Base-by-base conservation (phyloP, 1,140 invertebrate genomes). In the Anadara kagoshimensis region DNA sequence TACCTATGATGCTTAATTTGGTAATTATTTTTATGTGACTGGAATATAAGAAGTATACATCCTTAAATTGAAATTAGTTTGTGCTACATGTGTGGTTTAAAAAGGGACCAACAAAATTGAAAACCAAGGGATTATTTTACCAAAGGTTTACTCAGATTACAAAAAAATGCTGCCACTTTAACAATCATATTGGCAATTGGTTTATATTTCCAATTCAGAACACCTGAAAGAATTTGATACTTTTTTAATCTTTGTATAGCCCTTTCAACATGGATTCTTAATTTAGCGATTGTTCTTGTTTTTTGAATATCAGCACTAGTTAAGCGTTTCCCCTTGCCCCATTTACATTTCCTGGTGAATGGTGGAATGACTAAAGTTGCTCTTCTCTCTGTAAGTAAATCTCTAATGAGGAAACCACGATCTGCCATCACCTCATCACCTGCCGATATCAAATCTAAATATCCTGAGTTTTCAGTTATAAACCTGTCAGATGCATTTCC, bases 181-280 rank as follows among this genome's bases (percentile, higher is more conserved):
- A 49, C 36, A 10, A 57, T 68, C 41, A 58, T 41, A 58, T 68
- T 57, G 1, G 54, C 53, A 12, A 68, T 12, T 43, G 65, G 65
- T 57, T 67, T 67, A 26, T 36, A 47, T 45, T 47, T 68, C 16
- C 57, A 43, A 16, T 49, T 22, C 54, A 68, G 26, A 5, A 53
- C 29, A 22, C 47, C 24, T 5, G 66, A 68, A 12, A 68, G 24
- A 16, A 74, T 68, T 5, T 73, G 43, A 66, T 69, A 78, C 24
- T 51, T 64, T 44, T 73, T 78, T 20, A 73, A 43, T 5, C 69
- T 44, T 24, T 73, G 78, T 69, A 85, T 85, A 5, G 74, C 78
- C 51, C 83, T 69, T 80, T 86, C 84, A 14, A 87, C 83, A 76
- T 87, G 85, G 12, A 86, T 86, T 57, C 85, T 54, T 12, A 80